phyloP scores from a whole-genome alignment of 2,888 invertebrate species.

The Podotricha telesiphe region DNA sequence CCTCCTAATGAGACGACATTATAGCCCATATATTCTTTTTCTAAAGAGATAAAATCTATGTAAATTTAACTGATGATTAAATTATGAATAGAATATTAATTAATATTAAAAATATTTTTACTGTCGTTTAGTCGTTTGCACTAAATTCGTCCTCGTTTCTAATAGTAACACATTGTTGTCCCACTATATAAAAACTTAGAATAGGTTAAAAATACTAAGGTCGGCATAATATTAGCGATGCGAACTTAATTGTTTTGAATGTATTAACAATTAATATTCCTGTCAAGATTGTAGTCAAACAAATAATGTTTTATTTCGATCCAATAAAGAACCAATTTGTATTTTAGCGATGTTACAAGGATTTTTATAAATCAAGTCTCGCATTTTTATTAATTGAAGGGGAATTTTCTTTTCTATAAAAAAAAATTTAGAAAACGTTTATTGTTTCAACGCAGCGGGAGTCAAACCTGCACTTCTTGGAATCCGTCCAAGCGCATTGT shows the following conservation, averaged over 20 bases:
- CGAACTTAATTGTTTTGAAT: conserved; percentile 29
- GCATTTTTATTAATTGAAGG: not conserved
- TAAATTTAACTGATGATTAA: not conserved
- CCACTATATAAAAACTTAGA: conserved; percentile 19
- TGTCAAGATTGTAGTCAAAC: conserved; percentile 30
- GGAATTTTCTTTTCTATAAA: not conserved
- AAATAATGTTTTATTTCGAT: conserved; percentile 36
- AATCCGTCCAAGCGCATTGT: too few relatives aligned
- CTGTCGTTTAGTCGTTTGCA: not conserved
- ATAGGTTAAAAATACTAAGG: conserved; percentile 32
- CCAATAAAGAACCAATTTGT: conserved; percentile 30
- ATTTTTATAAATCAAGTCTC: conserved; percentile 28
- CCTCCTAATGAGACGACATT: too few relatives aligned
- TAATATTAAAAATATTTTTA: not conserved
- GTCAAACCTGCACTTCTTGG: too few relatives aligned
- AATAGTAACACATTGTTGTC: conserved; percentile 14
- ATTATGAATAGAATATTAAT: not conserved
- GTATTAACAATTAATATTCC: conserved; percentile 33
- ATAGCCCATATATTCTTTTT: too few relatives aligned
- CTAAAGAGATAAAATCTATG: not conserved
- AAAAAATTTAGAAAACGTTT: too few relatives aligned
- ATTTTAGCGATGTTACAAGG: conserved; percentile 29
- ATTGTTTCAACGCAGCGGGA: too few relatives aligned
- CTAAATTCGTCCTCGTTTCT: conserved; percentile 28
- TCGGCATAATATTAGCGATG: conserved; percentile 33